Evolutionary conservation across 2,113 vertebrate species (phyloP).

Genomic region (Oplegnathus fasciatus): DNA sequence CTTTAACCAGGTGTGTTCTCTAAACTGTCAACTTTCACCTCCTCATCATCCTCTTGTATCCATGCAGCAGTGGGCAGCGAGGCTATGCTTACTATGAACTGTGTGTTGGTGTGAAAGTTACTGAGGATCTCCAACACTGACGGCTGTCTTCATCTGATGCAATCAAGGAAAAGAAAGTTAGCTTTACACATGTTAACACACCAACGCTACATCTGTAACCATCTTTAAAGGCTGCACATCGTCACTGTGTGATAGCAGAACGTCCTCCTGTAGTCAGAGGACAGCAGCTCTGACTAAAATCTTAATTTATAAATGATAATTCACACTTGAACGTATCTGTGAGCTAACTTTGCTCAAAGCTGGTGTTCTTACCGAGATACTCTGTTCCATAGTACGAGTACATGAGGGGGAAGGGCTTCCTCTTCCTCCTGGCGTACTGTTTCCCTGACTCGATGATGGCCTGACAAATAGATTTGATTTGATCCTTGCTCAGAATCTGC

Average conservation of each 20-base stretch:
- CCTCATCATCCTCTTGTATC: constrained; percentile 8
- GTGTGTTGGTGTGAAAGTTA: constrained; percentile 71
- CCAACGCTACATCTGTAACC: background rate
- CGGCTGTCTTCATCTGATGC: constrained; percentile 67
- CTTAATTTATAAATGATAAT: background rate
- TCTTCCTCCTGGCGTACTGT: constrained; percentile 90
- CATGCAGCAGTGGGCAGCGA: constrained; percentile 71
- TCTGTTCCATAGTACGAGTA: constrained; percentile 93
- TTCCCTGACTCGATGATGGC: constrained; percentile 93
- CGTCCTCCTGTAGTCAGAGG: background rate
- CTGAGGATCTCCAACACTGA: constrained; percentile 60
- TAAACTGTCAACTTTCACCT: background rate
- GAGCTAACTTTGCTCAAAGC: background rate
- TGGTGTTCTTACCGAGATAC: constrained; percentile 88
- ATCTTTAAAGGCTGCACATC: background rate
- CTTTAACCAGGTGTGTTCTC: constrained; percentile 1
- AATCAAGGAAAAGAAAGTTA: constrained; percentile 72
- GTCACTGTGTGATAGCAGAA: background rate
- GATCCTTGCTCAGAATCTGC: constrained; percentile 89
- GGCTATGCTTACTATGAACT: constrained; percentile 74
- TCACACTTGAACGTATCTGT: background rate
- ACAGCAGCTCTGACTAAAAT: constrained; percentile 5
- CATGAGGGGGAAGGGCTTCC: constrained; percentile 92
- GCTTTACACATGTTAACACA: constrained; percentile 54
- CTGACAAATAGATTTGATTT: constrained; percentile 91